Base-by-base conservation (phyloP, 2,797 vertebrate genomes). In the Harpagifer antarcticus region DNA sequence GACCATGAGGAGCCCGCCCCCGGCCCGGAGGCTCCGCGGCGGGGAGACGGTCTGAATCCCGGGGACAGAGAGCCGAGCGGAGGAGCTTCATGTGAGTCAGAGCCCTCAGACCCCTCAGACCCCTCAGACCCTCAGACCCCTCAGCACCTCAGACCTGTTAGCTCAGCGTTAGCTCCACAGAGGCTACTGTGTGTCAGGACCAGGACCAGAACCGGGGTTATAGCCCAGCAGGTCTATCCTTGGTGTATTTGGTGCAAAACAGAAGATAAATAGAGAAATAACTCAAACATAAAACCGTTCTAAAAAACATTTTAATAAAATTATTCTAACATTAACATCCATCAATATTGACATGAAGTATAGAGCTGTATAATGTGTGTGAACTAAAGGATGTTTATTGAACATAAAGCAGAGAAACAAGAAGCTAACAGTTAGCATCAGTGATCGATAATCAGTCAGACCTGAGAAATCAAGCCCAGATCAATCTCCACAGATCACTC, bases 21-120 rank as follows among this genome's bases (percentile, higher is more conserved):
- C 74, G 78, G 71, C 61, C 76, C 58, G 67, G 75, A 83, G 79
- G 79, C 73, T 88, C 78, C 68, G 55, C 67, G 79, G 72, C 76
- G 71, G 82, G 82, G 74, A 64, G 81, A 81, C 78, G 79, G 81
- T 87, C 77, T 88, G 89, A 92, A 77, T 74, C 88, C 86, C 63
- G 66, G 74, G 78, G 64, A 69, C 70, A 81, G 70, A 27, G 27
- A 47, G 52, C 63, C 48, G 57, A 74, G 73, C 43, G 57, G 76
- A 84, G 83, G 81, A 90, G 86, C 85, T 92, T 87, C 83, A 91
- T 90, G 90, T 91, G 66, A 91, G 91, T 91, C 56, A 20, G 19
- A 50, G 0, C 2, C 50, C 11, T 2, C 13, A 33, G 15, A 48
- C 16, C 52, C 49, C 44, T 2, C 13, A 33, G 15, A 48, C 9